Evolutionary conservation across 2,797 vertebrate species (phyloP).

Genomic region (Enteromius radiatus): DNA sequence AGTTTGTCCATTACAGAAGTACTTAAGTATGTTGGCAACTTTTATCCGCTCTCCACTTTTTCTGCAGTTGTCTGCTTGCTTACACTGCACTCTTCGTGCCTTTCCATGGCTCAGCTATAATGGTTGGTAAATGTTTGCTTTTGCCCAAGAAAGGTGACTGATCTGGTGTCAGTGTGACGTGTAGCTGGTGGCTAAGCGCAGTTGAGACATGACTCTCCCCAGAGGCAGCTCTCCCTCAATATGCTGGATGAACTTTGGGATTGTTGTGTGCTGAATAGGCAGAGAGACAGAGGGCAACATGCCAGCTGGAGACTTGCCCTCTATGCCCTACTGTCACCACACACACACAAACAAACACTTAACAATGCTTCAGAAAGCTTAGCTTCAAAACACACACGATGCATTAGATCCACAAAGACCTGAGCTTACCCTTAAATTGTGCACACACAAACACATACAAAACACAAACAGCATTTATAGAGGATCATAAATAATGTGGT

Average conservation of each 20-base stretch:
- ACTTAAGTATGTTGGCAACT: slow-evolving; percentile 45
- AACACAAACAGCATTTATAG: slow-evolving; percentile 30
- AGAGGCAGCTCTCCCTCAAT: slow-evolving; percentile 53
- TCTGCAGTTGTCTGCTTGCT: slow-evolving; percentile 45
- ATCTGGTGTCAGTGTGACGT: slow-evolving; percentile 59
- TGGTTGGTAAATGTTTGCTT: slow-evolving; percentile 52
- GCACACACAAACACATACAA: neutral
- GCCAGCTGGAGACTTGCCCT: slow-evolving; percentile 73
- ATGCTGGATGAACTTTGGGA: slow-evolving; percentile 43
- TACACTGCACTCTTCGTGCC: slow-evolving; percentile 50
- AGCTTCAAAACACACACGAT: slow-evolving; percentile 1
- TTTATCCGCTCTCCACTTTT: slow-evolving; percentile 43
- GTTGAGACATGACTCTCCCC: slow-evolving; percentile 49
- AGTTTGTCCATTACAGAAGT: slow-evolving; percentile 41
- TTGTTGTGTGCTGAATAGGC: slow-evolving; percentile 75
- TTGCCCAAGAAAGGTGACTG: slow-evolving; percentile 52
- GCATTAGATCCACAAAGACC: slow-evolving; percentile 16
- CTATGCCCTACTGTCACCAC: slow-evolving; percentile 70
- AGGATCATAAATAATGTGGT: slow-evolving; percentile 43
- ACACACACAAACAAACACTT: neutral
- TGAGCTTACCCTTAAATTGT: slow-evolving; percentile 25
- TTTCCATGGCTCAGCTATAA: slow-evolving; percentile 57
- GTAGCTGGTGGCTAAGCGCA: slow-evolving; percentile 48
- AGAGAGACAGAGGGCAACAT: slow-evolving; percentile 68
- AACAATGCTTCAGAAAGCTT: neutral